phyloP scores from a whole-genome alignment of 2,113 vertebrate genomes.

The Octodon degus region DNA sequence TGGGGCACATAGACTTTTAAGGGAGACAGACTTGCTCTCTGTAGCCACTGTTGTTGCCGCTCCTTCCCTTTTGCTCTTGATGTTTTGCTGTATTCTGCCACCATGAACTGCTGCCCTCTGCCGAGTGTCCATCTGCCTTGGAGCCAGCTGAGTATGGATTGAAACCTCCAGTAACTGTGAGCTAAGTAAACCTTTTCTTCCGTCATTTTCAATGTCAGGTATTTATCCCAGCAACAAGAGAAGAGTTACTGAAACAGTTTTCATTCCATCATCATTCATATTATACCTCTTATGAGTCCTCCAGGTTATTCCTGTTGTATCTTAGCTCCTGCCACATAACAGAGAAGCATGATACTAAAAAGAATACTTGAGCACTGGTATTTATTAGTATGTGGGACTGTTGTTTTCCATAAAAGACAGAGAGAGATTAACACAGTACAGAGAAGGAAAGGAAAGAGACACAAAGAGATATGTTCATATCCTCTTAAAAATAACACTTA shows the following conservation, averaged over 20 bases:
- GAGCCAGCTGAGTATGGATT: no score
- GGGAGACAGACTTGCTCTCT: no score
- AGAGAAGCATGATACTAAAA: not conserved
- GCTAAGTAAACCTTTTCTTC: no score
- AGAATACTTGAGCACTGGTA: not conserved
- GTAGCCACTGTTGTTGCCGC: no score
- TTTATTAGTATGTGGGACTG: not conserved
- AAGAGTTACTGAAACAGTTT: not conserved
- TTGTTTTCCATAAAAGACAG: not conserved
- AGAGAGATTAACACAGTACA: not conserved
- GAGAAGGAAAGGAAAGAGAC: conserved; percentile 38
- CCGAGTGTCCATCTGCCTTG: no score
- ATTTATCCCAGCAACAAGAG: no score
- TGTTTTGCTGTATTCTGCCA: no score
- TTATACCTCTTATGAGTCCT: not conserved
- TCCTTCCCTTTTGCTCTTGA: no score
- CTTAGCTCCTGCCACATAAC: not conserved
- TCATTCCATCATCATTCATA: not conserved
- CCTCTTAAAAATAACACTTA: not conserved
- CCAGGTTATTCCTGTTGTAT: not conserved
- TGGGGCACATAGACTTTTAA: no score
- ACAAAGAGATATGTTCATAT: conserved; percentile 1
- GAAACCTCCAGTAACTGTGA: no score
- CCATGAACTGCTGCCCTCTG: no score
- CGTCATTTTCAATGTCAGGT: no score